Conservation (phyloP, 2,888 invertebrate genomes). For the Stenurella melanura region DNA sequence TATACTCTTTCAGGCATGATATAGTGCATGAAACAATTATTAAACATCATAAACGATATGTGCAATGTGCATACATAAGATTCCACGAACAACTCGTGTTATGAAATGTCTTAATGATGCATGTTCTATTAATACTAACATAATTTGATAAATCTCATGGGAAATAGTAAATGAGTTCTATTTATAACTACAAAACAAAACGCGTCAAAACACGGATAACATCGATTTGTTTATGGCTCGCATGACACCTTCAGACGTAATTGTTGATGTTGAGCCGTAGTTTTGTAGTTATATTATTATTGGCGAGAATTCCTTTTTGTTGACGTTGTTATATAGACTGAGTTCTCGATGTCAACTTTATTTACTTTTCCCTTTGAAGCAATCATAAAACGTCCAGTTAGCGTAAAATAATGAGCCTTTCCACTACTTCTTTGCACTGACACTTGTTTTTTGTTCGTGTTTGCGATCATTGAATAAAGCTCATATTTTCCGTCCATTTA, state of each 20-base stretch:
- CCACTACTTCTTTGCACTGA: not conserved
- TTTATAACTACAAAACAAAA: slow-evolving; percentile 25
- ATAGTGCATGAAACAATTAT: slow-evolving; percentile 3
- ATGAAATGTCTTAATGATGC: slow-evolving; percentile 11
- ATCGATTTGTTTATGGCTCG: slow-evolving; percentile 23
- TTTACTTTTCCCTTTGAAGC: not conserved
- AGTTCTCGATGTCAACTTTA: not conserved
- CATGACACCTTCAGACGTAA: slow-evolving; percentile 6
- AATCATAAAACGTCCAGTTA: not conserved
- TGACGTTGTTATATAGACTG: not conserved
- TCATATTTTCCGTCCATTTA: too few relatives aligned
- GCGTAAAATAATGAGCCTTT: not conserved
- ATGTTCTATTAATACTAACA: slow-evolving; percentile 23
- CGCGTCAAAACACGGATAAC: slow-evolving; percentile 7
- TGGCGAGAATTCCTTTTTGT: not conserved
- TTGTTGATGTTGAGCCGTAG: not conserved
- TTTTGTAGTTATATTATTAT: not conserved
- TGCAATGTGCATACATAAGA: not conserved
- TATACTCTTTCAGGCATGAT: not conserved
- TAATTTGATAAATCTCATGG: slow-evolving; percentile 6
- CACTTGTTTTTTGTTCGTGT: not conserved
- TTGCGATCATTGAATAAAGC: not conserved
- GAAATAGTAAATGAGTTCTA: slow-evolving; percentile 22
- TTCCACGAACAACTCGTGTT: not conserved
- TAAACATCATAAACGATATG: not conserved